Percentiles rank a stretch among this genome's conserved stretches.
phyloP scores from a whole-genome alignment of 2,113 vertebrate species.

The Ammospiza caudacuta region DNA sequence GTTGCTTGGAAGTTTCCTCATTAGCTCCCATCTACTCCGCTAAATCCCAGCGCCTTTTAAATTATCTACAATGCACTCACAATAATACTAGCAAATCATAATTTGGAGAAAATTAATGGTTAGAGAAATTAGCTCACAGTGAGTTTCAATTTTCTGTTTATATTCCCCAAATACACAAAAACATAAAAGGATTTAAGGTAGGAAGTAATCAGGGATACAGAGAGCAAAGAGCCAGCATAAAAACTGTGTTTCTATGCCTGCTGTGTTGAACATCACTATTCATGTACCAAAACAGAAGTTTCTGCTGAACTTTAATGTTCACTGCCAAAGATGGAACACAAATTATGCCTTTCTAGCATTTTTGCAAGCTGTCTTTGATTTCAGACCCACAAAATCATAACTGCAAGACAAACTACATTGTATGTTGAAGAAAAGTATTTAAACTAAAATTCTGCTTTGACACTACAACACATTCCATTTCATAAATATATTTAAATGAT shows the following conservation, averaged over 20 bases:
- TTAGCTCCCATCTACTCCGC: not conserved
- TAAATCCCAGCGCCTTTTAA: not conserved
- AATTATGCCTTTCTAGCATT: constrained; percentile 28
- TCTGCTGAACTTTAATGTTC: constrained; percentile 19
- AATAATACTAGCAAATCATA: not conserved
- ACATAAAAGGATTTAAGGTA: constrained; percentile 4
- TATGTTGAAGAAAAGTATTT: constrained; percentile 50
- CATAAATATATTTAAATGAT: constrained; percentile 41
- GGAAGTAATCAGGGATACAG: not conserved
- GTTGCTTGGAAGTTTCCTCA: not conserved
- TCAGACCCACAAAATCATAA: constrained; percentile 29
- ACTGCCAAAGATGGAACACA: not conserved
- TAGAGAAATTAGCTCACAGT: not conserved
- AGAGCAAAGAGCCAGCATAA: not conserved
- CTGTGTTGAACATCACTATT: constrained; percentile 30
- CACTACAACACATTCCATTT: constrained; percentile 26
- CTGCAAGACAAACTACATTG: constrained; percentile 5
- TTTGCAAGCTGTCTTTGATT: constrained; percentile 55
- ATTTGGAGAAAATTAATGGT: not conserved
- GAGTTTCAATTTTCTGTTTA: not conserved
- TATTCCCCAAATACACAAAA: constrained; percentile 20
- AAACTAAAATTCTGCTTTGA: constrained; percentile 37
- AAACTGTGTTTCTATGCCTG: not conserved
- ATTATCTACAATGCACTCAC: not conserved
- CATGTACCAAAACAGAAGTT: not conserved